Percentiles rank a stretch among this genome's conserved stretches.
phyloP scores from a whole-genome alignment of 2,888 invertebrate species.

The Meloe dianella region DNA sequence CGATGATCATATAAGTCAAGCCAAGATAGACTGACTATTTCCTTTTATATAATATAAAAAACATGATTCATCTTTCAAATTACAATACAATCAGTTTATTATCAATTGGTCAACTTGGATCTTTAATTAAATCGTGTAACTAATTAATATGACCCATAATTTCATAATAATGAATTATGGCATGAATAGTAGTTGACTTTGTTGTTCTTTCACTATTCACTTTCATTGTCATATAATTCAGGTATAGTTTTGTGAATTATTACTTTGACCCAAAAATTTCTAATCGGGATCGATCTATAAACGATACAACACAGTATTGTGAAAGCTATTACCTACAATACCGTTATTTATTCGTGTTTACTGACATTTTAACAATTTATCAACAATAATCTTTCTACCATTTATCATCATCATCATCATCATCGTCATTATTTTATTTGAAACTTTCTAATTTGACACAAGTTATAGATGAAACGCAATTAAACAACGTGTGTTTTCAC shows the following conservation, averaged over 20 bases:
- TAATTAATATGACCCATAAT: too few relatives aligned
- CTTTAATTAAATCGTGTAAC: too few relatives aligned
- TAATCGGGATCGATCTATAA: not conserved
- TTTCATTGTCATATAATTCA: not conserved
- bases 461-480: not conserved
- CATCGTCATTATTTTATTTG: not conserved
- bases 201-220: not conserved
- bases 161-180: too few relatives aligned
- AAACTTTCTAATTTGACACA: not conserved
- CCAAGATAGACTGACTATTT: too few relatives aligned
- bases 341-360: not conserved
- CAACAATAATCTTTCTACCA: not conserved
- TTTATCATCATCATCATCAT: too few relatives aligned
- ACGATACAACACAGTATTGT: not conserved
- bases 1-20: too few relatives aligned
- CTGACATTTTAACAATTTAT: not conserved
- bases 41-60: too few relatives aligned
- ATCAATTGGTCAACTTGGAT: too few relatives aligned
- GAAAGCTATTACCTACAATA: constrained; percentile 1
- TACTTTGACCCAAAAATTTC: not conserved
- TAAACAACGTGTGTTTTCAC: not conserved
- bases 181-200: too few relatives aligned
- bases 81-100: too few relatives aligned
- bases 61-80: too few relatives aligned
- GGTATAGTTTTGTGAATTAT: too few relatives aligned